A percentile compares a stretch with the other conserved stretches of the same genome.
These are phyloP conservation scores for Melanerpes formicivorus DNA, from an alignment of 2,113 vertebrate genomes.

Conservation along the genomic window DNA sequence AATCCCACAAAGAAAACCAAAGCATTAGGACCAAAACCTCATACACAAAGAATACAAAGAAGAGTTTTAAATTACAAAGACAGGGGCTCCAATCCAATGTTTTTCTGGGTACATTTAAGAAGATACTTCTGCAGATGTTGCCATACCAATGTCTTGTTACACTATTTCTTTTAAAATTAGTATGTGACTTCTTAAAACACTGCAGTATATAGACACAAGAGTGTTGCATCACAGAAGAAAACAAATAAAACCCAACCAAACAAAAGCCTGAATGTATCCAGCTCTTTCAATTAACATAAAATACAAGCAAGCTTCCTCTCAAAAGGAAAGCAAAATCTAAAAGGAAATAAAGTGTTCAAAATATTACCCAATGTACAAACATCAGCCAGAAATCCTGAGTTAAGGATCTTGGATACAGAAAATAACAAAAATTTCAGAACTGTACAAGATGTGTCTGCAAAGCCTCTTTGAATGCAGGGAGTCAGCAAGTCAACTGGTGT, in stretches of 20 bases:
- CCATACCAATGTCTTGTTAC: not conserved
- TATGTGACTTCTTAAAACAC: not conserved
- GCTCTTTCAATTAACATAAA: not conserved
- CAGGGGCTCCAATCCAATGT: not conserved
- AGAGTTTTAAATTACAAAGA: not conserved
- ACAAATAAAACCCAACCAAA: not conserved
- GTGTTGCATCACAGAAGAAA: not conserved
- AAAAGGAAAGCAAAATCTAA: not conserved
- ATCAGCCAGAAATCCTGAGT: not conserved
- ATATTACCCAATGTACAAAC: not conserved
- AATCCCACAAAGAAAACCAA: not conserved
- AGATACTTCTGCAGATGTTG: not conserved
- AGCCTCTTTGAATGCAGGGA: accelerated
- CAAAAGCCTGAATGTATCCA: not conserved
- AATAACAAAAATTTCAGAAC: not conserved
- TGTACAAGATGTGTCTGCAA: not conserved
- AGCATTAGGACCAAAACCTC: not conserved
- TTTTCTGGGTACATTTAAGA: not conserved
- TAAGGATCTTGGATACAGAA: not conserved
- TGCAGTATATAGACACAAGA: not conserved
- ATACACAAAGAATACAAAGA: not conserved
- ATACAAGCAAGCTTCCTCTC: not conserved
- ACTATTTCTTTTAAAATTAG: not conserved
- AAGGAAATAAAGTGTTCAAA: not conserved
- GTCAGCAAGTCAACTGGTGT: not conserved